phyloP scores from a whole-genome alignment of 1,140 invertebrate genomes.

The Drosophila jambulina region DNA sequence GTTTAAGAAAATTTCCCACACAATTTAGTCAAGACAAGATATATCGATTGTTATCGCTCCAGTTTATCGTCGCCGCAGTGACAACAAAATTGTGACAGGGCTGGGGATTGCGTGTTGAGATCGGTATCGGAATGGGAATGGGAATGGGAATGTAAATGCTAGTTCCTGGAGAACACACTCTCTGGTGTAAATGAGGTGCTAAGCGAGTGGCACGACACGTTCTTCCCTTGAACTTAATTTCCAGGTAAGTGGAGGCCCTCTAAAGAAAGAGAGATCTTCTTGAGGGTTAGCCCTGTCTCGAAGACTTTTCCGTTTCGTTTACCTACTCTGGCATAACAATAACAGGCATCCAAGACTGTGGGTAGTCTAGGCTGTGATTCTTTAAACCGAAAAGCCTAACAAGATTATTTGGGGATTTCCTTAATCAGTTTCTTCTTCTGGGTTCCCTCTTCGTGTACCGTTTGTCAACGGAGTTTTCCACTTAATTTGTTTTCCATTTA shows the following conservation, averaged over 20 bases:
- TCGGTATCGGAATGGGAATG: constrained; percentile 17
- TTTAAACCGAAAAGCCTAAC: neutral
- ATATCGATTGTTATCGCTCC: constrained; percentile 35
- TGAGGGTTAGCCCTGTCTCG: neutral
- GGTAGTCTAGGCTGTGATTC: constrained; percentile 17
- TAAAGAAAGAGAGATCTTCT: neutral
- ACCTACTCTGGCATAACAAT: constrained; percentile 13
- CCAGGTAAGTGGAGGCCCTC: constrained; percentile 39
- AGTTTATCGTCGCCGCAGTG: constrained; percentile 22
- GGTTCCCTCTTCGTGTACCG: constrained; percentile 13
- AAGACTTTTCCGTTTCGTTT: neutral
- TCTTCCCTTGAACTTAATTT: constrained; percentile 60
- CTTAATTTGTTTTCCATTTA: constrained; percentile 42
- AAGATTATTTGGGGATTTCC: constrained; percentile 20
- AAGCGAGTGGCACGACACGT: constrained; percentile 48
- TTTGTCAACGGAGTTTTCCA: constrained; percentile 32
- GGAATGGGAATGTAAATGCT: constrained; percentile 19
- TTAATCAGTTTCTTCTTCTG: neutral
- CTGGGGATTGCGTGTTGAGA: constrained; percentile 29
- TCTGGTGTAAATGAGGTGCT: constrained; percentile 61
- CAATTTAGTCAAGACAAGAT: constrained; percentile 9
- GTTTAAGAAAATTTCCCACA: constrained; percentile 56
- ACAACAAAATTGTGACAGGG: constrained; percentile 35
- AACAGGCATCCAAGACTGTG: constrained; percentile 20
- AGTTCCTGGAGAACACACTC: constrained; percentile 14